Percentiles rank a stretch among this genome's conserved stretches.
Evolutionary conservation across 2,113 vertebrate genomes (phyloP).

Genomic region (Hippocampus guttulatus): DNA sequence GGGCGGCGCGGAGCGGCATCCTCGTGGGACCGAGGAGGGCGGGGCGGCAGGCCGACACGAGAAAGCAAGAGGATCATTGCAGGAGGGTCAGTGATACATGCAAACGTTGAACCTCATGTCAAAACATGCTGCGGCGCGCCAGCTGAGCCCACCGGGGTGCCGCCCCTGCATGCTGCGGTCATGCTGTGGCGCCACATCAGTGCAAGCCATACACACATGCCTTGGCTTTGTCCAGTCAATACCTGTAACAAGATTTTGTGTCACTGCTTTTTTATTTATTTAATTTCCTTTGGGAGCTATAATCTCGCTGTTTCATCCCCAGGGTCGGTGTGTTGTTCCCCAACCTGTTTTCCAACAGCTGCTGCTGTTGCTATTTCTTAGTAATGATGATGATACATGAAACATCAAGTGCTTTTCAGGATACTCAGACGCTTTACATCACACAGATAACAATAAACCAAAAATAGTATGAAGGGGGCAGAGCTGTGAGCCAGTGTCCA

Average conservation of each 20-base stretch:
- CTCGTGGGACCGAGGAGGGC: neutral
- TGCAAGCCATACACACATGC: neutral
- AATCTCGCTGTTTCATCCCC: neutral
- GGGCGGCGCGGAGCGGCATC: neutral
- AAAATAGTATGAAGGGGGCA: no score
- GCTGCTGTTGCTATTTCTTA: no score
- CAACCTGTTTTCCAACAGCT: neutral
- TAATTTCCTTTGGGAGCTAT: no score
- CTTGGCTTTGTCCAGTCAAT: neutral
- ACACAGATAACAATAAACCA: no score
- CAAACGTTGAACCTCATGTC: slow-evolving; percentile 41
- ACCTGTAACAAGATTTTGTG: neutral
- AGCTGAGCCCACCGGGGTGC: slow-evolving; percentile 16
- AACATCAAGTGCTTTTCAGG: no score
- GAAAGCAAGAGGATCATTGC: slow-evolving; percentile 31
- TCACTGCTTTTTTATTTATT: neutral
- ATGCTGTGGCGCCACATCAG: neutral
- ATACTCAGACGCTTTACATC: no score
- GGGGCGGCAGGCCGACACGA: slow-evolving; percentile 14
- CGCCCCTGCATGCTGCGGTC: neutral
- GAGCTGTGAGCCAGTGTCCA: no score
- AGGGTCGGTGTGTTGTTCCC: neutral
- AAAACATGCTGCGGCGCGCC: slow-evolving; percentile 23
- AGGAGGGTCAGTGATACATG: slow-evolving; percentile 36
- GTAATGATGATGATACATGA: no score